A percentile compares a stretch with the other conserved stretches of the same genome.
Conservation (phyloP, 92 coral and sea anemone species). For the Palythoa heliodiscus region DNA sequence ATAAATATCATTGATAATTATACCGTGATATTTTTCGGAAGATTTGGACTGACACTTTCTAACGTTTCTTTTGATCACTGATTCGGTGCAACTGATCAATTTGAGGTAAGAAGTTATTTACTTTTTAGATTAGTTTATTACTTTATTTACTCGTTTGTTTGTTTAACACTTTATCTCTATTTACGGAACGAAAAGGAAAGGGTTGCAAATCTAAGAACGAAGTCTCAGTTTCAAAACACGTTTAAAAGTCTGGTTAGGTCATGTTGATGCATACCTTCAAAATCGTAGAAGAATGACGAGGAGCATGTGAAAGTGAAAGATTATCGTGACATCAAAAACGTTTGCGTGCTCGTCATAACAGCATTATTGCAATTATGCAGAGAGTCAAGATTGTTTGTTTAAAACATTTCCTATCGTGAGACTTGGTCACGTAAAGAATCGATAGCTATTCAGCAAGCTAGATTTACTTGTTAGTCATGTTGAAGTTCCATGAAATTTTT, state of each 20-base stretch:
- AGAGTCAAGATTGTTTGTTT: neutral
- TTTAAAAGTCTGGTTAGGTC: neutral
- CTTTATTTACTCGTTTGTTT: neutral
- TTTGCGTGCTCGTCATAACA: neutral
- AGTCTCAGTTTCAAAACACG: neutral
- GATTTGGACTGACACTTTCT: neutral
- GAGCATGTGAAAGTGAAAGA: neutral
- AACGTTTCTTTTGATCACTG: neutral
- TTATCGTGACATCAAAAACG: neutral
- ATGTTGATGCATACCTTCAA: too few relatives aligned
- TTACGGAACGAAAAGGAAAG: neutral
- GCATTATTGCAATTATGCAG: neutral
- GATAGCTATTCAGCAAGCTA: too few relatives aligned
- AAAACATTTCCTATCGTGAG: neutral
- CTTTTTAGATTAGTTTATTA: neutral
- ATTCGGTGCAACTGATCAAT: neutral
- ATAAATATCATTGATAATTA: neutral
- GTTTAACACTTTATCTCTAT: neutral
- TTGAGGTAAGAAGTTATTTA: neutral
- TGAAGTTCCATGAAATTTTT: too few relatives aligned
- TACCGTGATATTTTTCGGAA: neutral
- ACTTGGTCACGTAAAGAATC: too few relatives aligned
- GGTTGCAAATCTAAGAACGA: neutral
- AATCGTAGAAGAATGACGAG: neutral
- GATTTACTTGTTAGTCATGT: too few relatives aligned